Conservation (phyloP, 2,888 invertebrate species). For the Pterostichus niger region DNA sequence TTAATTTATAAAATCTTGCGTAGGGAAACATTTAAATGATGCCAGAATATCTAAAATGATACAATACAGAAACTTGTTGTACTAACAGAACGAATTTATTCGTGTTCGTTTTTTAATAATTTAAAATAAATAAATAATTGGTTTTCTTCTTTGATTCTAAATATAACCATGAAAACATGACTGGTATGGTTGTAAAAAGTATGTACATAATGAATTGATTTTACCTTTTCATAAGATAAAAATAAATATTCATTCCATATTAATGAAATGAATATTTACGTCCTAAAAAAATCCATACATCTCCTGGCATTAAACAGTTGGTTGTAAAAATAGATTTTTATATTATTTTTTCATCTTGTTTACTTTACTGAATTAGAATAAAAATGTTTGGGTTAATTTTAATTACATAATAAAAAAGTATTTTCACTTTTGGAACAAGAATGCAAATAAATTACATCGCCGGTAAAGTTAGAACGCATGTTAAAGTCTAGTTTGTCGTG, state of each 20-base stretch:
- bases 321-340: background rate
- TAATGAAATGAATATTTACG: constrained; percentile 50
- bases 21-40: no score
- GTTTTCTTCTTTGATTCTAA: background rate
- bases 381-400: background rate
- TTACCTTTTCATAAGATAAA: constrained; percentile 22
- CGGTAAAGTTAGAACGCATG: constrained; percentile 13
- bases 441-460: background rate
- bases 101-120: no score
- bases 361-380: no score
- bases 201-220: constrained; percentile 29
- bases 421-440: constrained; percentile 30
- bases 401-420: background rate
- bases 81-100: no score
- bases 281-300: constrained; percentile 29
- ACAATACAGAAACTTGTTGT: no score
- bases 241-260: constrained; percentile 51
- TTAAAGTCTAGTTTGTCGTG: background rate
- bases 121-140: background rate
- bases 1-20: no score
- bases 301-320: background rate
- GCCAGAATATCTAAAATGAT: no score
- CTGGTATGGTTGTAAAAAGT: background rate
- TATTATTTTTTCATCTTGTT: no score
- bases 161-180: constrained; percentile 6